Base-by-base conservation (phyloP, 2,888 invertebrate genomes). In the Drosophila mimetica region DNA sequence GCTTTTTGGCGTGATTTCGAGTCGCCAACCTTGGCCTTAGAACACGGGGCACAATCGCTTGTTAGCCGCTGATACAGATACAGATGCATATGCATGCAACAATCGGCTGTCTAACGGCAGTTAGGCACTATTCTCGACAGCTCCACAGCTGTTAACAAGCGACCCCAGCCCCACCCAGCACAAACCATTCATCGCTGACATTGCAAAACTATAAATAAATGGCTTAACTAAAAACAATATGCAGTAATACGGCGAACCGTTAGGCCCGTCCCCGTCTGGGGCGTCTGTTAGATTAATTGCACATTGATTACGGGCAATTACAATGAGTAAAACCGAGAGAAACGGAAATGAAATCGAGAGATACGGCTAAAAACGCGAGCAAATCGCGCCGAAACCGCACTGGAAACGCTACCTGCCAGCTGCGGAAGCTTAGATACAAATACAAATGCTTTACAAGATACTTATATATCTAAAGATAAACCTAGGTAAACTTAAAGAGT, bases 21-120 rank as follows among this genome's bases (percentile, higher is more conserved):
- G 53, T 51, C 60, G 54, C 18, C 32, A 73, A 79, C 90, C 90
- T 89, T 90, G 89, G 89, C 90, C 90, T 90, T 90, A 90, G 89
- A 89, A 79, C 75, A 77, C 75, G 67, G 69, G 60, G 53, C 75
- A 71, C 69, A 72, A 63, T 14, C 28, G 50, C 30, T 47, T 51
- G 44, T 34, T 18, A 48, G n/a, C 30, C 44, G 36, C 34, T 20
- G 22, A 16, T 46, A 18, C 39, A 32, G 70, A 34, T 11, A 41
- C 25, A 25, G 1, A n/a, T n/a, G n/a, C n/a, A n/a, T 18, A 37
- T 70, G 28, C 71, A 53, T 71, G 52, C 41, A 44, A 55, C 57
- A 48, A 52, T 53, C 63, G 25, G 25, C 25, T 7, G 28, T 28
- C 63, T 78, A 82, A 85, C 81, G 86, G 88, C 67, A 85, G 34